A percentile compares a stretch with the other conserved stretches of the same genome.
phyloP scores from a whole-genome alignment of 2,888 invertebrate genomes.

The Syritta pipiens region DNA sequence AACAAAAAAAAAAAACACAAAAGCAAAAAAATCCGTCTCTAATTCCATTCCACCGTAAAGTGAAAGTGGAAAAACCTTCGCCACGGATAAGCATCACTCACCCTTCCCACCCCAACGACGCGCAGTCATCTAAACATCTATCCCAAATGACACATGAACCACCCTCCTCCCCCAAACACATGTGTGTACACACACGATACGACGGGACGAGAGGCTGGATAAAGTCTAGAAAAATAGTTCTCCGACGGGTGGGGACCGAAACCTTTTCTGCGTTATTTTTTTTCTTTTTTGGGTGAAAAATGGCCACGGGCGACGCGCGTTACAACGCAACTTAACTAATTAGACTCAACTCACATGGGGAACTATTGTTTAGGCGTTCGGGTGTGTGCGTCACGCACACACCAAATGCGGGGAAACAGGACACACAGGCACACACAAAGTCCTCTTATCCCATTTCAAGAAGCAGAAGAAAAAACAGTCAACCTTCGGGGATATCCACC shows the following conservation, averaged over 20 bases:
- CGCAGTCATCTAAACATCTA: slow-evolving; percentile 47
- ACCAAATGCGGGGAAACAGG: slow-evolving; percentile 36
- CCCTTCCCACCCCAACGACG: slow-evolving; percentile 11
- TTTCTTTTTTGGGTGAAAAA: slow-evolving; percentile 60
- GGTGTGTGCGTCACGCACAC: slow-evolving; percentile 44
- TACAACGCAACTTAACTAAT: slow-evolving; percentile 69
- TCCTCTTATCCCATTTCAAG: slow-evolving; percentile 54
- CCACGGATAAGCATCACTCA: slow-evolving; percentile 60
- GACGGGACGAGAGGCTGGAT: slow-evolving; percentile 27
- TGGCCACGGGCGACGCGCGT: slow-evolving; percentile 69
- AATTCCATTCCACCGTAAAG: slow-evolving; percentile 52
- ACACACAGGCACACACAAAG: slow-evolving; percentile 41
- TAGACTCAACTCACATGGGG: slow-evolving; percentile 69
- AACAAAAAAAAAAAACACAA: slow-evolving; percentile 28
- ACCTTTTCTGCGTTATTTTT: slow-evolving; percentile 17
- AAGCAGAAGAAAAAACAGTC: slow-evolving; percentile 22
- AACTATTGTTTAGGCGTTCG: slow-evolving; percentile 56
- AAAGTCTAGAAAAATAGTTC: slow-evolving; percentile 52
- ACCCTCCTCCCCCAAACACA: slow-evolving; percentile 9
- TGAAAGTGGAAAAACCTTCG: slow-evolving; percentile 61
- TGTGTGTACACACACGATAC: slow-evolving; percentile 30
- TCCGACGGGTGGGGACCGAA: slow-evolving; percentile 33
- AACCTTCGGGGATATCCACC: slow-evolving; percentile 49
- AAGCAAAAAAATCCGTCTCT: slow-evolving; percentile 35
- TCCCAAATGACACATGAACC: slow-evolving; percentile 68